These are phyloP conservation scores for Scyliorhinus canicula DNA, from an alignment of 2,797 vertebrate genomes.

Conservation along the genomic window DNA sequence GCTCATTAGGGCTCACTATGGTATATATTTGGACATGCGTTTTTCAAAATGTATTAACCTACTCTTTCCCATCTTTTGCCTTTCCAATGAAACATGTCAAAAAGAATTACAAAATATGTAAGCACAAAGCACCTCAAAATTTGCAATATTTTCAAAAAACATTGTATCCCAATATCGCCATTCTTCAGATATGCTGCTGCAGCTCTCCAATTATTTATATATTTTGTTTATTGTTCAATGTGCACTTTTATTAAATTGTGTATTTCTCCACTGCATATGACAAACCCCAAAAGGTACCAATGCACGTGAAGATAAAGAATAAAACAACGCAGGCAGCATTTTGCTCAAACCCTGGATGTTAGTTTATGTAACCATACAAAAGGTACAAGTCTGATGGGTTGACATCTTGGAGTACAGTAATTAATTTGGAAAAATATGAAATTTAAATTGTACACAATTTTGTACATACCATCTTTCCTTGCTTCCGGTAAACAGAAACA, in stretches of 20 bases:
- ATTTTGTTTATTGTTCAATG: neutral
- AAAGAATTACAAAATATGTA: conserved; percentile 42
- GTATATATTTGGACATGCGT: neutral
- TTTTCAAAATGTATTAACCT: conserved; percentile 42
- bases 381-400: neutral
- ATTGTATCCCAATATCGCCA: neutral
- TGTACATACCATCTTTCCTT: neutral
- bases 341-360: neutral
- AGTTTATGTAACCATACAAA: neutral
- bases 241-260: neutral
- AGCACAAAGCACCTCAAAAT: conserved; percentile 43
- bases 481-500: neutral
- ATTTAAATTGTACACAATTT: neutral
- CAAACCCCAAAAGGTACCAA: neutral
- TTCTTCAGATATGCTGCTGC: neutral
- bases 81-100: conserved; percentile 45
- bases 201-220: neutral
- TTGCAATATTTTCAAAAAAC: neutral
- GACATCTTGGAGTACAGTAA: neutral
- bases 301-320: neutral
- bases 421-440: neutral
- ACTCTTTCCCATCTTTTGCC: conserved; percentile 41
- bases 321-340: neutral
- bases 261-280: neutral
- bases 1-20: neutral